Evolutionary conservation across 2,888 invertebrate species (phyloP), one percentile per base, ranked within the genome.

Genomic region (Epsilonema sp.): DNA sequence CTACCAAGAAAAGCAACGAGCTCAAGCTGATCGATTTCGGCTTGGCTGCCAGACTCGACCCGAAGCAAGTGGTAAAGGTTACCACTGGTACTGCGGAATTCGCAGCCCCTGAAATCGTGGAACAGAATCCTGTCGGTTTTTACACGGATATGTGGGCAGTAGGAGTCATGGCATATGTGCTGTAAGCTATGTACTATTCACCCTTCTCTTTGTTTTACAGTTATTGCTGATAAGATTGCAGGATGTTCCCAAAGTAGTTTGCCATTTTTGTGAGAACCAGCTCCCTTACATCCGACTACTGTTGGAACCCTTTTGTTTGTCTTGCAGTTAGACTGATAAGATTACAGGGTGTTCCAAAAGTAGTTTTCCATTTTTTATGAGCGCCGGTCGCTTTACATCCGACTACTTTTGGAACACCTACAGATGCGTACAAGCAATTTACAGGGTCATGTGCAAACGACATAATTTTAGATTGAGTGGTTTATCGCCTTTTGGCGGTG

Each of bases 81-180:
- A 42, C 26, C 36, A 50, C 94, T 0, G 94, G 94, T 49, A 99
- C 97, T 0, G 94, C 97, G 0, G 97, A 99, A 70, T 99, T 97
- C 70, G 97, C 97, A 1, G 92, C 97, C 38, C 97, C 97, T 0
- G 97, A 99, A 74, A 90, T 99, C 52, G 94, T 92, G 1, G 90
- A 94, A 63, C 76, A 92, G 19, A 92, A 97, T 67, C 87, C 94
- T 0, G 94, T 99, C 51, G 97, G 97, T 47, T 99, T 97, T 74
- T 97, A 94, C 72, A 99, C 97, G 0, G 97, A 99, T 66, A 99
- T 99, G 97, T 99, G 97, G 97, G 92, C 94, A 31, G 82, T 90
- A 26, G 97, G 97, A 61, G 97, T 97, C 1, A 74, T 99, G n/a
- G 79, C 85, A 19, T 99, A 99, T 65, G 92, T 97, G 37, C 73